These are phyloP conservation scores for Agonopterix alstromeriana DNA, from an alignment of 2,888 invertebrate species.

Conservation along the genomic window DNA sequence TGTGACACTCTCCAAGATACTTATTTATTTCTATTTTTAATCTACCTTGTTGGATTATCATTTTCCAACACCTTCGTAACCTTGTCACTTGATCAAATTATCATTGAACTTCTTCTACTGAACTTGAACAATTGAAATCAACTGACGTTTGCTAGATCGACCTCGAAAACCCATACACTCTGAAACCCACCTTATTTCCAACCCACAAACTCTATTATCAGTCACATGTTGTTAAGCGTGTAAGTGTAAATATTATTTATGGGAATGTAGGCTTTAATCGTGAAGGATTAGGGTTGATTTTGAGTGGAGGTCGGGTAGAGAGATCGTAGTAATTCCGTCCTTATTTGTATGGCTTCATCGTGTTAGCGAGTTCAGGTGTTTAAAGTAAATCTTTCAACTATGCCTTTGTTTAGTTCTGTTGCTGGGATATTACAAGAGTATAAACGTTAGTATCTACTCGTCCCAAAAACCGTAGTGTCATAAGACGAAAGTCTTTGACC, in stretches of 20 bases:
- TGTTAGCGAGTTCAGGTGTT: slow-evolving; percentile 5
- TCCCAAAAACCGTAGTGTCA: too few relatives aligned
- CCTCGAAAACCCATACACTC: neutral
- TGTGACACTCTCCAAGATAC: too few relatives aligned
- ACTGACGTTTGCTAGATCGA: neutral
- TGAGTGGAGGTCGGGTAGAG: neutral
- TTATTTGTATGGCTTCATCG: slow-evolving; percentile 9
- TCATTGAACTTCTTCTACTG: neutral
- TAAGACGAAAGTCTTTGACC: too few relatives aligned
- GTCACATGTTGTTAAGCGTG: neutral
- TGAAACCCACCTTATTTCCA: neutral
- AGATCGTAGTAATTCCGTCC: slow-evolving; percentile 4
- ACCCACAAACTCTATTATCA: neutral
- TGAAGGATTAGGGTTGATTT: neutral
- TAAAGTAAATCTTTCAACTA: slow-evolving; percentile 3
- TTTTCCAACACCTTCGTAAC: neutral
- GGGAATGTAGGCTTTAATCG: neutral
- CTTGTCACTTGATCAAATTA: neutral
- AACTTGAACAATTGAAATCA: neutral
- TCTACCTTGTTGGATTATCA: too few relatives aligned
- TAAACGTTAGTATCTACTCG: neutral
- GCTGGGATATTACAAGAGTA: neutral
- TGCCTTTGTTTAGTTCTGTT: neutral
- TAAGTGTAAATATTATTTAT: neutral
- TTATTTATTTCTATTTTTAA: too few relatives aligned